Evolutionary conservation across 2,113 vertebrate genomes (phyloP).

Genomic region (Cyanistes caeruleus): DNA sequence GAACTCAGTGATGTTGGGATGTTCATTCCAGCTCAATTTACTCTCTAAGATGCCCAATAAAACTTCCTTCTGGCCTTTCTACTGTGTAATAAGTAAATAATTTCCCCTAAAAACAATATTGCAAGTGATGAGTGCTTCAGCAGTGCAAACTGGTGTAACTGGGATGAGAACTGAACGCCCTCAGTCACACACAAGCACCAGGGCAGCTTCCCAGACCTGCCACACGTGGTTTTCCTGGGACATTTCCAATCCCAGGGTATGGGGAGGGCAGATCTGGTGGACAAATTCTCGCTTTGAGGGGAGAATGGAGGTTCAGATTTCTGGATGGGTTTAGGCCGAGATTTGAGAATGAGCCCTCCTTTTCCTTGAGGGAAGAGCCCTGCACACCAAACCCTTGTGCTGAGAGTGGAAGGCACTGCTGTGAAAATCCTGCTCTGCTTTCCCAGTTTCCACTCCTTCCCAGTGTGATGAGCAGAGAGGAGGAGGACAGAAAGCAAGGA

Average conservation of each 20-base stretch:
- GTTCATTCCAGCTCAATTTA: neutral
- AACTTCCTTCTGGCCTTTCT: neutral
- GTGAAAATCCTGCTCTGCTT: neutral
- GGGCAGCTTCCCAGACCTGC: constrained; percentile 2
- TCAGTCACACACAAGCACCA: neutral
- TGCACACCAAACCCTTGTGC: fast-evolving
- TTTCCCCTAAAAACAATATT: neutral
- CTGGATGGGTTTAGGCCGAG: neutral
- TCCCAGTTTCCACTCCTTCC: neutral
- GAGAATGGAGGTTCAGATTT: neutral
- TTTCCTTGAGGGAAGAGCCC: constrained; percentile 5
- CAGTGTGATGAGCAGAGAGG: fast-evolving
- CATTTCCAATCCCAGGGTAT: neutral
- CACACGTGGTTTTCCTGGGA: fast-evolving
- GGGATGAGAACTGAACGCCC: neutral
- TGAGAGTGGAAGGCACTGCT: neutral
- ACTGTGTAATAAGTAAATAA: neutral
- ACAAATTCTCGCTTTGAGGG: neutral
- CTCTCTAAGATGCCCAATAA: neutral
- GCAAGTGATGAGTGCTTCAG: neutral
- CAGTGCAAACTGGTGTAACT: neutral
- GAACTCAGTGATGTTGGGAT: neutral
- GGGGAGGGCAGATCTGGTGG: neutral
- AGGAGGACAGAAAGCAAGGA: neutral
- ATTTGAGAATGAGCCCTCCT: neutral